Base-by-base conservation (phyloP, 30 jellyfish, hydroid and myxozoan species). In the Mastigias papua region DNA sequence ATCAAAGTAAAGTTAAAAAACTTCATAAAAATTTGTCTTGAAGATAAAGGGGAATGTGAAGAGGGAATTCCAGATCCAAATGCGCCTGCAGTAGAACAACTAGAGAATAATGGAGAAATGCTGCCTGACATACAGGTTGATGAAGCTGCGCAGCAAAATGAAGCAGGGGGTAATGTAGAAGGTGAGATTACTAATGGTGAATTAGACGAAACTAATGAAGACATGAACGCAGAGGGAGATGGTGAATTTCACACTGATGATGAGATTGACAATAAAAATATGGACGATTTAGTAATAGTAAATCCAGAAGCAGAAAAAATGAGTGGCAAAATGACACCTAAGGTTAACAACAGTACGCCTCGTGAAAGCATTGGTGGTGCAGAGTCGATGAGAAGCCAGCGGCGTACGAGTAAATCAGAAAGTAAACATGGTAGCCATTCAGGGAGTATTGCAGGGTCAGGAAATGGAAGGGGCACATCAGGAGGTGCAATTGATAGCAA, bases 301-400 rank as follows among this genome's bases (percentile, higher is more conserved):
- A 48, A 84, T 46, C 93, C 65, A 54, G 79, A 33, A 5, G 78
- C 85, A 27, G 79, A 31, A 32, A 35, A 0, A 34, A 62, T 25
- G 21, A 76, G 84, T 34, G 46, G 46, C 29, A 58, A 69, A 26
- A 58, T 30, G 66, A 69, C 79, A 2, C 82, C 86, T 4, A 28
- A 16, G 25, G 74, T 89, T 73, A 34, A 82, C 33, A 61, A 65
- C 25, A 42, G 65, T 65, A 86, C 95, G 54, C 95, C 95, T 21
- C 51, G 74, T 21, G 74, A 75, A 61, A 67, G 61, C 22, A 3
- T 86, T 54, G 74, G 90, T 60, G 76, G 57, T 1, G 92, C 84
- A 16, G 92, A 78, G 20, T 82, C 92, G 3, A 66, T 82, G 37
- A 48, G 84, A 21, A 82, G 70, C 29, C 5, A 23, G 67, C 2